A percentile compares a stretch with the other conserved stretches of the same genome.
phyloP scores from a whole-genome alignment of 2,888 invertebrate species.

The Hydrotaea diabolus region DNA sequence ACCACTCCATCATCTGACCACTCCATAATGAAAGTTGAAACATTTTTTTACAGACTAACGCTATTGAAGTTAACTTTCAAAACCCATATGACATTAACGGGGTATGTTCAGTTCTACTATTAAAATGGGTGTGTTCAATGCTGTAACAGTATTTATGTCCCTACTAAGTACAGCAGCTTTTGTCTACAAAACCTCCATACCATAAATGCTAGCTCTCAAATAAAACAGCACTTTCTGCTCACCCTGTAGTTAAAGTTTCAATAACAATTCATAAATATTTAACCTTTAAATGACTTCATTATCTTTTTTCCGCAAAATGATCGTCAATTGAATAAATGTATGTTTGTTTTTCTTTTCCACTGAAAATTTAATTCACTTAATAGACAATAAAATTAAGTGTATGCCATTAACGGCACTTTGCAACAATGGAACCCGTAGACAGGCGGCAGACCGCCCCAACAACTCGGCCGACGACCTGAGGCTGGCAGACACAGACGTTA shows the following conservation, averaged over 20 bases:
- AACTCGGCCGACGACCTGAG: not conserved
- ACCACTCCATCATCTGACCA: no score
- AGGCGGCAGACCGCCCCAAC: not conserved
- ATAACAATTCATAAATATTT: not conserved
- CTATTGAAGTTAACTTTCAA: no score
- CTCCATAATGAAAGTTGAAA: no score
- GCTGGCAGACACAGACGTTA: constrained; percentile 24
- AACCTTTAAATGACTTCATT: not conserved
- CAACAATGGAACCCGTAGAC: constrained; percentile 37
- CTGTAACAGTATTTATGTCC: no score
- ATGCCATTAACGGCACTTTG: constrained; percentile 58
- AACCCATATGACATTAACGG: no score
- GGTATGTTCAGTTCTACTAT: no score
- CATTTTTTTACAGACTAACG: no score
- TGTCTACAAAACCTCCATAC: no score
- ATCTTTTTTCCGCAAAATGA: not conserved
- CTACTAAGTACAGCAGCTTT: no score
- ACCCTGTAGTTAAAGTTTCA: not conserved
- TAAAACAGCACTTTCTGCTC: no score
- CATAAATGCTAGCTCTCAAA: no score
- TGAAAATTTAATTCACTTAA: not conserved
- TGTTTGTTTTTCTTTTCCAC: not conserved
- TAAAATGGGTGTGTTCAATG: no score
- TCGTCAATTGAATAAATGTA: not conserved
- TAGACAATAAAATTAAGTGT: constrained; percentile 43